Evolutionary conservation across 2,888 invertebrate species (phyloP).

Genomic region (Nineta flava): DNA sequence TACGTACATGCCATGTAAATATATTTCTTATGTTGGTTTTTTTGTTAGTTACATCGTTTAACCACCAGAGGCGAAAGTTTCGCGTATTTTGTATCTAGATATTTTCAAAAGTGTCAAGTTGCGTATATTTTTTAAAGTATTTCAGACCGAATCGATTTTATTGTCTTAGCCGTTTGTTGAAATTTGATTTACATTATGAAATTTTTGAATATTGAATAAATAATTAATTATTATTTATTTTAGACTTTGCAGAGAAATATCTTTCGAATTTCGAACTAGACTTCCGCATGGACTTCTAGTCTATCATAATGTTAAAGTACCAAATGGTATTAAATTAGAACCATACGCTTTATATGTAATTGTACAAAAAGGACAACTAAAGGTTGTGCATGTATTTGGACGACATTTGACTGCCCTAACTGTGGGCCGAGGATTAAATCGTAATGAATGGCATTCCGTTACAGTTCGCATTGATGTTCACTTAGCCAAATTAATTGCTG

Average conservation of each 20-base stretch:
- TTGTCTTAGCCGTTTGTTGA: too few species aligned
- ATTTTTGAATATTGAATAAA: neutral
- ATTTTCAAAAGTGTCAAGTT: too few species aligned
- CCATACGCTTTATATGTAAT: constrained; percentile 84
- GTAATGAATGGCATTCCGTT: constrained; percentile 82
- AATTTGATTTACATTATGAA: neutral
- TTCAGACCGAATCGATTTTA: too few species aligned
- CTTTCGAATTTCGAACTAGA: constrained; percentile 75
- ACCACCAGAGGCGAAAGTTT: too few species aligned
- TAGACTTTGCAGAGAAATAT: constrained; percentile 75
- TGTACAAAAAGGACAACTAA: constrained; percentile 80
- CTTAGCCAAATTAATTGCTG: constrained; percentile 66
- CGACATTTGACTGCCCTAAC: constrained; percentile 72
- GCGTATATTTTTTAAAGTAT: too few species aligned
- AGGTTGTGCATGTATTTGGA: constrained; percentile 83
- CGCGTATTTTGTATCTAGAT: too few species aligned
- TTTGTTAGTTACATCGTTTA: too few species aligned
- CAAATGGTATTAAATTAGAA: constrained; percentile 58
- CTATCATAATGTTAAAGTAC: constrained; percentile 82
- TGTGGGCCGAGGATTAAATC: constrained; percentile 74
- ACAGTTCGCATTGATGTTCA: constrained; percentile 77
- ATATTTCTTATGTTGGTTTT: too few species aligned
- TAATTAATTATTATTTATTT: constrained; percentile 15
- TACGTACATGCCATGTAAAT: too few species aligned
- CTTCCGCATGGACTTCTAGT: constrained; percentile 76